These are phyloP conservation scores for Barbus barbus DNA, from an alignment of 2,113 vertebrate species.

Conservation along the genomic window DNA sequence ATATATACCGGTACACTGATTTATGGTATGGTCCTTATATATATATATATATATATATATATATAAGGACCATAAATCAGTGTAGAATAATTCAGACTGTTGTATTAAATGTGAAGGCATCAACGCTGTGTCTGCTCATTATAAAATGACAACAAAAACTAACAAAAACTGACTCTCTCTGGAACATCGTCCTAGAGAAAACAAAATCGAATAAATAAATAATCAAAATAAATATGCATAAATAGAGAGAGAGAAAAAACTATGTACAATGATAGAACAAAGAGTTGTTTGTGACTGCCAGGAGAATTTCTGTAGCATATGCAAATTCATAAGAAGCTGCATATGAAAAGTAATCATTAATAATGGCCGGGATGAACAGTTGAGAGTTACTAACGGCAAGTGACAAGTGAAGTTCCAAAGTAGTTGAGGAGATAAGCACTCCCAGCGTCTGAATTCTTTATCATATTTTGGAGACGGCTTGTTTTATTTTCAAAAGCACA, in stretches of 20 bases:
- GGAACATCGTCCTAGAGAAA: conserved; percentile 3
- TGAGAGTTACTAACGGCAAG: not conserved
- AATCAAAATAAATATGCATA: conserved; percentile 25
- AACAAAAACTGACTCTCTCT: conserved; percentile 27
- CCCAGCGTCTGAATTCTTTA: conserved; percentile 29
- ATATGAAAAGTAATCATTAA: conserved; percentile 45
- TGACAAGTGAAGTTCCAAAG: conserved; percentile 37
- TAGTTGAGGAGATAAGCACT: conserved; percentile 17
- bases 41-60: no score
- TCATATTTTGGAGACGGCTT: not conserved
- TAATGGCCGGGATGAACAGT: conserved; percentile 37
- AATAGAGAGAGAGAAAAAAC: not conserved
- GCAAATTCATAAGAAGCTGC: conserved; percentile 26
- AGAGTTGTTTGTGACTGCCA: conserved; percentile 36
- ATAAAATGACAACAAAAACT: conserved; percentile 45
- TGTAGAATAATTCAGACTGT: conserved; percentile 39
- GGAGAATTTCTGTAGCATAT: conserved; percentile 25
- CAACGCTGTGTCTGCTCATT: conserved; percentile 18
- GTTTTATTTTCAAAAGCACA: conserved; percentile 9
- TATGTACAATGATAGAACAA: conserved; percentile 13
- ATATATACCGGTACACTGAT: no score
- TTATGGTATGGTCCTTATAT: no score
- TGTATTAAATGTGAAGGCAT: conserved; percentile 42
- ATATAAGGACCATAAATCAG: conserved; percentile 52
- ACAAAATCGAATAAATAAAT: conserved; percentile 29